Evolutionary conservation across 2,888 invertebrate species (phyloP).

Genomic region (Mesorhabditis spiculigera): DNA sequence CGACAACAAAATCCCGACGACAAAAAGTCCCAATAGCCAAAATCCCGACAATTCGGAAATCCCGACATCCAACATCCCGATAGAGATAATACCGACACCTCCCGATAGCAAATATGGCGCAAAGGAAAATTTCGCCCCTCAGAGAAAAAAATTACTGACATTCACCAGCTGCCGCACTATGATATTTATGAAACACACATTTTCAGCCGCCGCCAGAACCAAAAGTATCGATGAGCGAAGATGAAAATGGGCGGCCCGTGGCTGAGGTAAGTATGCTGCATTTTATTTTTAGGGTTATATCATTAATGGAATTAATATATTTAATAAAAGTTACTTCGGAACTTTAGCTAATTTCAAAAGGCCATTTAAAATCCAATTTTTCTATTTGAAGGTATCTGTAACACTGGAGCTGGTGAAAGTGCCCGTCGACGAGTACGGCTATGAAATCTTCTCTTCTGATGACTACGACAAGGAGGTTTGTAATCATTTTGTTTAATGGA

Average conservation of each 20-base stretch:
- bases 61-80: too few relatives aligned
- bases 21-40: too few relatives aligned
- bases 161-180: too few relatives aligned
- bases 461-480: conserved; percentile 4
- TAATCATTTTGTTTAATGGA: not conserved
- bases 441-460: not conserved
- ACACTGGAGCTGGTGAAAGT: not conserved
- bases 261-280: not conserved
- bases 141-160: too few relatives aligned
- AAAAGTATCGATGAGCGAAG: not conserved
- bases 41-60: too few relatives aligned
- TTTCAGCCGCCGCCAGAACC: conserved; percentile 5
- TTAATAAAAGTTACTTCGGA: not conserved
- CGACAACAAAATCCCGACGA: too few relatives aligned
- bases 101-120: too few relatives aligned
- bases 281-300: too few relatives aligned
- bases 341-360: too few relatives aligned
- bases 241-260: not conserved
- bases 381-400: not conserved
- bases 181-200: too few relatives aligned
- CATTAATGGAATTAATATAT: not conserved
- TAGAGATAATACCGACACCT: too few relatives aligned
- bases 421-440: not conserved
- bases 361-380: not conserved
- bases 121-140: too few relatives aligned